These are phyloP conservation scores for Hyaena hyaena DNA, from an alignment of 2,113 vertebrate genomes.

Conservation along the genomic window DNA sequence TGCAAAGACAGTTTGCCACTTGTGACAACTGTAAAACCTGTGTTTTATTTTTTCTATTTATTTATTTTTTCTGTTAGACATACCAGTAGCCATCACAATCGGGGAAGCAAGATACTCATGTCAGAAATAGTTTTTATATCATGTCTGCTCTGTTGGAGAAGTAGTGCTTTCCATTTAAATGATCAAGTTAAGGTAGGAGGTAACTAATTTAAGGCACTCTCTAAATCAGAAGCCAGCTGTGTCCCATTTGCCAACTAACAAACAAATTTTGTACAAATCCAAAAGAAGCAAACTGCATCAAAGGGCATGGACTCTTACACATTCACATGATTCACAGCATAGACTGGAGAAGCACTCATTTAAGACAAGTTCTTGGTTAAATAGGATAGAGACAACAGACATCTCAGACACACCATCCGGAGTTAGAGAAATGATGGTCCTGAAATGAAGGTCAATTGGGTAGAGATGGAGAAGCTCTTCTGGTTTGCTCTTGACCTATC, in stretches of 20 bases:
- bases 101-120: background rate
- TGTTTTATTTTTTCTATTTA: background rate
- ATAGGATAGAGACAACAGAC: background rate
- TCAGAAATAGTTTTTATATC: slow-evolving; percentile 56
- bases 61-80: background rate
- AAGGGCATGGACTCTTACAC: background rate
- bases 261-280: slow-evolving; percentile 26
- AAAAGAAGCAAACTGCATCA: background rate
- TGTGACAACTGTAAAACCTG: slow-evolving; percentile 6
- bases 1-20: background rate
- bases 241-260: slow-evolving; percentile 18
- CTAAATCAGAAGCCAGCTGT: slow-evolving; percentile 61
- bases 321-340: background rate
- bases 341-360: background rate
- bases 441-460: background rate
- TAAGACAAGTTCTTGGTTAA: background rate
- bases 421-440: no score
- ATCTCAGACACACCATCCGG: background rate
- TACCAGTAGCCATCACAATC: slow-evolving; percentile 31
- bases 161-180: slow-evolving; percentile 52
- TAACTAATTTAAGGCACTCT: slow-evolving; percentile 55
- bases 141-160: slow-evolving; percentile 61
- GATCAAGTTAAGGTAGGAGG: slow-evolving; percentile 55
- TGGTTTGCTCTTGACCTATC: background rate
- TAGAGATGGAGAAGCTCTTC: background rate